Conservation (phyloP, 64 coral and sea anemone species). For the Platygyra sinensis region DNA sequence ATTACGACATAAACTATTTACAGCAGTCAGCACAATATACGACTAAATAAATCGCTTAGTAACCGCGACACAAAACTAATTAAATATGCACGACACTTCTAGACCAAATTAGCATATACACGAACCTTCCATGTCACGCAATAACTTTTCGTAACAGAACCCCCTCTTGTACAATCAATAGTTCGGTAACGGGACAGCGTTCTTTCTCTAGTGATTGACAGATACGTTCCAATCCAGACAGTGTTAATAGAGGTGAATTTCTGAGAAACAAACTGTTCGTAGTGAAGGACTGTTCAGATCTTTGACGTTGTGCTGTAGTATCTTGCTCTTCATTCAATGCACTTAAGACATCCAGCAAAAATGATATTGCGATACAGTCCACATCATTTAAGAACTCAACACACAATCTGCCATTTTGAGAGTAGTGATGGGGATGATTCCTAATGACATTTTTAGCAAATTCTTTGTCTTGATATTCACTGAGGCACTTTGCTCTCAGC, state of each 20-base stretch:
- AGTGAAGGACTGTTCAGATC: not conserved
- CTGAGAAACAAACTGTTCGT: not conserved
- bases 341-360: slow-evolving; percentile 15
- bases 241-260: not conserved
- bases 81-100: no score
- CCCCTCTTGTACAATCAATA: no score
- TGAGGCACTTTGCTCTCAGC: slow-evolving; percentile 34
- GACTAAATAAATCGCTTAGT: no score
- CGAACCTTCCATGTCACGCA: no score
- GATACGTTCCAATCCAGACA: not conserved
- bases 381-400: slow-evolving; percentile 25
- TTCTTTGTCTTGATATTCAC: slow-evolving; percentile 30
- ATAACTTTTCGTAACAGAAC: no score
- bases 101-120: no score
- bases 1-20: no score
- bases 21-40: no score
- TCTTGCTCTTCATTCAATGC: not conserved
- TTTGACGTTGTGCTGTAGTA: not conserved
- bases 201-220: not conserved
- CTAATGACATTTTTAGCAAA: slow-evolving; percentile 10
- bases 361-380: slow-evolving; percentile 20
- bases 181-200: not conserved
- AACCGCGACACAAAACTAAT: no score
- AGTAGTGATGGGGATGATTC: no score
- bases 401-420: no score